Conservation (phyloP, 2,113 vertebrate species). For the Sinosuthora webbiana region DNA sequence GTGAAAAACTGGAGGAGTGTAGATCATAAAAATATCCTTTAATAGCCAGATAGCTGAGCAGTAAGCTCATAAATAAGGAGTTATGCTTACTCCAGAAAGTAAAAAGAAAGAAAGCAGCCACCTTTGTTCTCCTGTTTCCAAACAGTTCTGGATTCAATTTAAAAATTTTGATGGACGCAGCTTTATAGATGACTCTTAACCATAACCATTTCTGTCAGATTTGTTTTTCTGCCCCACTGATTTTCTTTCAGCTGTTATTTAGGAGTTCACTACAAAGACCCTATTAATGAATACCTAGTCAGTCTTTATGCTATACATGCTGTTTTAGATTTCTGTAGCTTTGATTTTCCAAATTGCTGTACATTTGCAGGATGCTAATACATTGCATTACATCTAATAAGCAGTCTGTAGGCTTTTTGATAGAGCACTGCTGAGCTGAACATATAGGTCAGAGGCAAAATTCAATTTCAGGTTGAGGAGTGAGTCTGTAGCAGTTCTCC, state of each 20-base stretch:
- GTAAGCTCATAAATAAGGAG: not conserved
- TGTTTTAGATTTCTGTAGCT: not conserved
- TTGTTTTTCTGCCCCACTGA: not conserved
- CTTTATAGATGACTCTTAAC: not conserved
- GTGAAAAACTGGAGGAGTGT: not conserved
- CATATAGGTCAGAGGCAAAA: not conserved
- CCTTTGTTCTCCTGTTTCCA: not conserved
- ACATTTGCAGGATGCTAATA: not conserved
- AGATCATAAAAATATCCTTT: not conserved
- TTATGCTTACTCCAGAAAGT: not conserved
- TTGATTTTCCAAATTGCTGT: not conserved
- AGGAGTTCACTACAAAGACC: not conserved
- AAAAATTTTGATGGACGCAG: not conserved
- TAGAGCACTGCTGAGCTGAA: not conserved
- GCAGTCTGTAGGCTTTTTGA: not conserved
- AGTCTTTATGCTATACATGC: not conserved
- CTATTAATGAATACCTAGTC: not conserved
- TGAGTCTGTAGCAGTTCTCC: not conserved
- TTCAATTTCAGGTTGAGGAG: not conserved
- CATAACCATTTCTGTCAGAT: not conserved
- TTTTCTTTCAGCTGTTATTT: not conserved
- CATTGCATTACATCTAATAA: not conserved
- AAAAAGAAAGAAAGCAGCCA: not conserved
- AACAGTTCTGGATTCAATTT: not conserved
- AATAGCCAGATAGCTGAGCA: not conserved